Evolutionary conservation across 2,888 invertebrate genomes (phyloP).

Genomic region (Axea sp.): DNA sequence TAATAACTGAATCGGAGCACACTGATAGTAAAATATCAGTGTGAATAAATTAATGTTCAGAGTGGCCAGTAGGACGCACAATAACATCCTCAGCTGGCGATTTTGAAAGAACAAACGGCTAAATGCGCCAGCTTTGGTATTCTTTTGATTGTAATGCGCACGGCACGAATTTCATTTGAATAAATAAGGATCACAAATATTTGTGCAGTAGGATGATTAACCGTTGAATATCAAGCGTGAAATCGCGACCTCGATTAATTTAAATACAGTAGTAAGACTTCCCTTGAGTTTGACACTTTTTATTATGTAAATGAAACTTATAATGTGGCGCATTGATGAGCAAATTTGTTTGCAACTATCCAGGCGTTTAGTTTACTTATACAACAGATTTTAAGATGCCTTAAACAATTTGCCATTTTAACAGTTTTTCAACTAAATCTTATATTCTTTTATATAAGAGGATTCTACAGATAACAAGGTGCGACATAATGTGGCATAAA

Average conservation of each 20-base stretch:
- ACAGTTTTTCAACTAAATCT: no score
- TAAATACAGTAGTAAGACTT: conserved; percentile 2
- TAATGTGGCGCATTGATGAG: no score
- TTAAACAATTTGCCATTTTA: no score
- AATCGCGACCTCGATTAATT: conserved; percentile 11
- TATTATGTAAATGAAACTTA: background rate
- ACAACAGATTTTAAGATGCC: no score
- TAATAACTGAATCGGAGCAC: conserved; percentile 3
- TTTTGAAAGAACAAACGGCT: conserved; percentile 9
- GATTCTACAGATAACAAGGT: no score
- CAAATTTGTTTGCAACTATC: no score
- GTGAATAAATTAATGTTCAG: conserved; percentile 17
- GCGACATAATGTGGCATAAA: no score
- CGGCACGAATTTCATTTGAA: conserved; percentile 24
- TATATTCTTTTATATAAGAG: no score
- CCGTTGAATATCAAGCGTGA: conserved; percentile 6
- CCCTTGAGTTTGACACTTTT: no score
- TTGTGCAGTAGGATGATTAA: conserved; percentile 3
- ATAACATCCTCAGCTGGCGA: conserved; percentile 13
- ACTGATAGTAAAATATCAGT: conserved; percentile 1
- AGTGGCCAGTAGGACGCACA: conserved; percentile 4
- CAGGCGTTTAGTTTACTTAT: no score
- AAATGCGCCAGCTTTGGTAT: conserved; percentile 13
- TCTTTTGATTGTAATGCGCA: conserved; percentile 15
- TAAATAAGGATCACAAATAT: conserved; percentile 26